phyloP scores from a whole-genome alignment of 2,888 invertebrate species.

The Torymus auratus region DNA sequence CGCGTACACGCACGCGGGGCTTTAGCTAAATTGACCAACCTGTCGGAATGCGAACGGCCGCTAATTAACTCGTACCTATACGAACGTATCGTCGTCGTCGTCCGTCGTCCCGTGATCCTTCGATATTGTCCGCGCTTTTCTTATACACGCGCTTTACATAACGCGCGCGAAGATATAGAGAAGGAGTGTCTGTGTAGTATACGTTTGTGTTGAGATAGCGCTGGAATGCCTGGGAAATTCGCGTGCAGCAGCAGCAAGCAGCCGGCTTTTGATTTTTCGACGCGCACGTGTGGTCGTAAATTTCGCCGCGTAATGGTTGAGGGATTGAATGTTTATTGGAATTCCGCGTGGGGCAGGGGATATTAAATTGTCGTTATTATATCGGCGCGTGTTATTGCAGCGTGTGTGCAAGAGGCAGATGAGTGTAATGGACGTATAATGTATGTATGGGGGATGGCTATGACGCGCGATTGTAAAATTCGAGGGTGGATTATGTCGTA shows the following conservation, averaged over 20 bases:
- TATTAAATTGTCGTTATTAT: slow-evolving; percentile 33
- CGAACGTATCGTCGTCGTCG: too few species aligned
- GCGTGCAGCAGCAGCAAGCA: not conserved
- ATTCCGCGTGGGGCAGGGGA: slow-evolving; percentile 6
- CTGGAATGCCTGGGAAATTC: not conserved
- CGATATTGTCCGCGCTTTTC: not conserved
- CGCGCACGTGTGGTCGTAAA: slow-evolving; percentile 10
- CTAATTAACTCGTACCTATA: slow-evolving; percentile 54
- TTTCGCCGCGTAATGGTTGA: slow-evolving; percentile 1
- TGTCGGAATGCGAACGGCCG: slow-evolving; percentile 57
- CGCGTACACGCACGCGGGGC: slow-evolving; percentile 2
- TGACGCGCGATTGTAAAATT: too few species aligned
- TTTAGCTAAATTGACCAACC: slow-evolving; percentile 51
- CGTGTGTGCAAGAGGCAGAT: too few species aligned
- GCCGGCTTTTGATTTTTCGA: slow-evolving; percentile 4
- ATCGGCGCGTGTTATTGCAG: not conserved
- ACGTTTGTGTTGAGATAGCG: too few species aligned
- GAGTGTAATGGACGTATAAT: too few species aligned
- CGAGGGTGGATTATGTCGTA: not conserved
- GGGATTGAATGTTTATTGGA: slow-evolving; percentile 37
- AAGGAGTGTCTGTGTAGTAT: too few species aligned
- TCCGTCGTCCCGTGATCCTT: too few species aligned
- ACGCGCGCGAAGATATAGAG: too few species aligned
- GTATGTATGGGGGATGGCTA: too few species aligned
- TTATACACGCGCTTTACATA: not conserved